Evolutionary conservation across 2,888 invertebrate genomes (phyloP), one percentile per base, ranked within the genome.

Genomic region (Drosophila prostipennis): DNA sequence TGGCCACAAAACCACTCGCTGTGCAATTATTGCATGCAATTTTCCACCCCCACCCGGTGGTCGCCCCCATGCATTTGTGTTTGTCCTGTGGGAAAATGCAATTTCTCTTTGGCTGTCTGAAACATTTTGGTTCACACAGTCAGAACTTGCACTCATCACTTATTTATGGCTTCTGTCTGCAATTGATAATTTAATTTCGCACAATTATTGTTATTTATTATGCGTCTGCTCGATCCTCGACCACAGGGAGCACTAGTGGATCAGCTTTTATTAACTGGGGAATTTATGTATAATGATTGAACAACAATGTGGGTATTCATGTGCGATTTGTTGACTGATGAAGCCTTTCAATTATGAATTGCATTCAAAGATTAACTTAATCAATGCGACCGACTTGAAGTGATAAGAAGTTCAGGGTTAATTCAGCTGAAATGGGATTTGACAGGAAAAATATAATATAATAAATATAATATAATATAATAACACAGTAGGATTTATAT

Each of bases 131-230:
- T 63, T 79, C 84, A 72, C 79, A 84, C 56, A 65, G 54, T 40
- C 54, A 60, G 56, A 61, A 55, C 61, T 64, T 37, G 51, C 63
- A 51, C 65, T 59, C 68, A 57, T 77, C 72, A 79, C 70, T 80
- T 84, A 81, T 84, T 84, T 85, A 85, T 82, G 82, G 67, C 75
- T 37, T 72, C 71, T 71, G 61, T 39, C 83, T 79, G 76, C 83
- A 83, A 83, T 83, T 83, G 87, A 86, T 83, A 86, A 83, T 86
- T 83, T 79, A 74, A 83, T 86, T 80, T 80, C 55, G 58, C 77
- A 63, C 87, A 81, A 83, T 86, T 86, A 83, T 81, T 76, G 56
- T 80, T 73, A 81, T 78, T 81, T 82, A 82, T 79, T 80, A 76
- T 60, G 70, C 54, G 65, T 76, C 80, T 73, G 79, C 26, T 39